Evolutionary conservation across 2,797 vertebrate species (phyloP), one percentile per base, ranked within the genome.

Genomic region (Smutsia temminckii): DNA sequence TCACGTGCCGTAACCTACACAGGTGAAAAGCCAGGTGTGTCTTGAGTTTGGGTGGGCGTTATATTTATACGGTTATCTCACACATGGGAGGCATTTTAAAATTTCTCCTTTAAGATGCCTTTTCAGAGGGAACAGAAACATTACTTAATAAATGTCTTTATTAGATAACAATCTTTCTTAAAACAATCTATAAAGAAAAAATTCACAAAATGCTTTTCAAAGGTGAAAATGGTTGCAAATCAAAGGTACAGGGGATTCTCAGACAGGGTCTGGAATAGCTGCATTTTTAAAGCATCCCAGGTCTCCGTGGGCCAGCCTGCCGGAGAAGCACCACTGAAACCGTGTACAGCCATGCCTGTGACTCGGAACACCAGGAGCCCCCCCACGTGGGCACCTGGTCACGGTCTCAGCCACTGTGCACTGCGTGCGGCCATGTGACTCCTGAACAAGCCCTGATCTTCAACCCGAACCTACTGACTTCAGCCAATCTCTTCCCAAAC

Each of bases 1-100:
- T 34, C 5, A 29, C 23, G 1, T 5, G 17, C 77, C 53, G 0
- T 10, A 29, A 6, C 34, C 53, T 11, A 4, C 14, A 1, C 74
- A 29, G 34, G 77, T n/a, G 3, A 18, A 37, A 18, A 2, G 14
- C 18, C 23, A 57, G 53, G 53, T 5, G 16, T 49, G 20, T 17
- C 23, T 78, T 78, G 51, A 16, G 21, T 2, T 25, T 14, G 12
- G 21, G 34, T 12, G 8, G 27, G 12, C 2, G 42, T 80, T 3
- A 20, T 13, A 18, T 12, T 32, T 12, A 40, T 37, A 8, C 25
- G 4, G 6, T 57, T 59, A 27, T 13, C 37, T 42, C 55, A 20
- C 55, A 59, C 37, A 8, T 17, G 29, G 78, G 25, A 55, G 77
- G 11, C 11, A 25, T 69, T 37, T 69, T 12, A 0, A 16, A 40